Percentiles rank a stretch among this genome's conserved stretches.
Conservation (phyloP, 2,113 vertebrate species). For the Rhagologus leucostigma region DNA sequence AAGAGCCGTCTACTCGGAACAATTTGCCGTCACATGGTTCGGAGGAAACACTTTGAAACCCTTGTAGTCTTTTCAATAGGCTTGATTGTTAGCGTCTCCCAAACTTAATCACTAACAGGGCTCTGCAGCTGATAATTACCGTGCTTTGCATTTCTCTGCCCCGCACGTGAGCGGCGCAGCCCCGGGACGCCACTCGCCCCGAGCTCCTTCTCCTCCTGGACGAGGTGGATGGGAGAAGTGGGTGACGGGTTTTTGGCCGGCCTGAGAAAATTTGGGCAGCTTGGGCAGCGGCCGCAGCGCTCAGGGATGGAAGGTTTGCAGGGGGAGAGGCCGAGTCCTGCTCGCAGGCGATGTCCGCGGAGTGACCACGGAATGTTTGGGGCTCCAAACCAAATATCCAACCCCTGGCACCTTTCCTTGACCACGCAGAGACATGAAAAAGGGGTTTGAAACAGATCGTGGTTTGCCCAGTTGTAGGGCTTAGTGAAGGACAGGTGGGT, state of each 20-base stretch:
- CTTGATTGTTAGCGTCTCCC: conserved; percentile 58
- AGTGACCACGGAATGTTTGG: accelerated
- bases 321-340: background rate
- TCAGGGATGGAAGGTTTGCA: background rate
- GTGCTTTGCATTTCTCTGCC: conserved; percentile 15
- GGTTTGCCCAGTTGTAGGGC: background rate
- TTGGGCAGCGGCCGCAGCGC: accelerated
- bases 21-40: conserved; percentile 43
- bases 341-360: accelerated
- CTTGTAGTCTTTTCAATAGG: conserved; percentile 62
- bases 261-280: background rate
- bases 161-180: background rate
- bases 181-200: accelerated
- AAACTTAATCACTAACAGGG: conserved; percentile 65
- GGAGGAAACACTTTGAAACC: conserved; percentile 61
- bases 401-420: accelerated
- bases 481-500: background rate
- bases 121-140: conserved; percentile 58
- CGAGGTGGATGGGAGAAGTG: background rate
- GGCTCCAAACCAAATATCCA: background rate
- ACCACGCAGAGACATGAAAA: accelerated
- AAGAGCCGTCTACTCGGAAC: conserved; percentile 37
- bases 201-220: background rate
- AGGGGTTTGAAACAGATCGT: background rate
- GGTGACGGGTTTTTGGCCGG: background rate